Evolutionary conservation across 1,140 invertebrate genomes (phyloP).

Genomic region (Drosophila simulans): DNA sequence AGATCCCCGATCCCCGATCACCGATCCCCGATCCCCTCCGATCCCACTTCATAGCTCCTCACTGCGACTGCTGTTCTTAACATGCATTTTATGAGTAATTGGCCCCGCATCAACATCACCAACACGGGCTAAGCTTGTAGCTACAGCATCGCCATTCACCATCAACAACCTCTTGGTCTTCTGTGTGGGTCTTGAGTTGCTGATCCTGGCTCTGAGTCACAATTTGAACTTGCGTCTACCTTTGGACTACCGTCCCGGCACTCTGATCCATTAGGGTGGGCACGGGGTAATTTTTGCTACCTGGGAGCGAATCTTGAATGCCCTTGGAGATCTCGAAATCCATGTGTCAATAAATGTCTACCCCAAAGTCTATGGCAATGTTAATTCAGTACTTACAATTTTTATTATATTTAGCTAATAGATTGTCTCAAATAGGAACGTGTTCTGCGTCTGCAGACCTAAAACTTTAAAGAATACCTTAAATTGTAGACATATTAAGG

Average conservation of each 20-base stretch:
- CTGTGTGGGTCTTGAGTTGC: conserved; percentile 40
- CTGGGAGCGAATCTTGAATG: conserved; percentile 27
- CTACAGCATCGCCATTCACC: conserved; percentile 30
- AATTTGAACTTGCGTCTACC: conserved; percentile 51
- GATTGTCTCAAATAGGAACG: too few relatives aligned
- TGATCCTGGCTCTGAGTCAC: conserved; percentile 38
- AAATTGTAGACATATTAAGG: too few relatives aligned
- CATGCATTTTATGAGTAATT: conserved; percentile 84
- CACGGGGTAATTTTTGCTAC: conserved; percentile 21
- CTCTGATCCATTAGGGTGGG: conserved; percentile 74
- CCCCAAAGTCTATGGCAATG: not conserved
- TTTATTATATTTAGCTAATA: too few relatives aligned
- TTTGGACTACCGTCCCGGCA: conserved; percentile 64
- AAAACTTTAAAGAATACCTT: too few relatives aligned
- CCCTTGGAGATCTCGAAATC: conserved; percentile 19
- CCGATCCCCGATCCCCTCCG: not conserved
- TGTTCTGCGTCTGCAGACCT: too few relatives aligned
- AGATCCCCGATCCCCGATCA: conserved; percentile 21
- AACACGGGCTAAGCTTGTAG: conserved; percentile 29
- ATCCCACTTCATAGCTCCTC: not conserved
- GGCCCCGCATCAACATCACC: conserved; percentile 74
- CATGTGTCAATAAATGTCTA: conserved; percentile 4
- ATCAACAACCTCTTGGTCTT: conserved; percentile 16
- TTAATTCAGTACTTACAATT: too few relatives aligned
- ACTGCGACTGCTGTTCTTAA: conserved; percentile 61